Percentiles rank a stretch among this genome's conserved stretches.
phyloP scores from a whole-genome alignment of 2,888 invertebrate genomes.

The Stramonita haemastoma region DNA sequence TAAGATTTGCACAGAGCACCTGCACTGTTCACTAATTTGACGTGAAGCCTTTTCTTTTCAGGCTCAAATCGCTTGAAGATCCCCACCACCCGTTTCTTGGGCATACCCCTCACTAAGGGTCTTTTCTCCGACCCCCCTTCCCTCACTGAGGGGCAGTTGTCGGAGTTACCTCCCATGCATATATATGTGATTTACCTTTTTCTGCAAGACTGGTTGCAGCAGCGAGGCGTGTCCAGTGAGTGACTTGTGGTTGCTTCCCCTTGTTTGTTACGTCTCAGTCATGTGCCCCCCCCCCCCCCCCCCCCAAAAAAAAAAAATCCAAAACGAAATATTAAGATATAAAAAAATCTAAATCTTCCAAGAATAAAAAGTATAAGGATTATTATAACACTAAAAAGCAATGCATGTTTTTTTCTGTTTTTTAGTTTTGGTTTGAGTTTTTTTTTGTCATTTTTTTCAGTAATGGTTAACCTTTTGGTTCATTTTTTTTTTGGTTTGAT shows the following conservation, averaged over 20 bases:
- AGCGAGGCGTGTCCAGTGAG: constrained; percentile 23
- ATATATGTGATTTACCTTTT: constrained; percentile 19
- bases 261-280: no score
- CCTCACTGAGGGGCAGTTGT: constrained; percentile 12
- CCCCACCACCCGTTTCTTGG: constrained; percentile 23
- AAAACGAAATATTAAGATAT: no score
- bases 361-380: no score
- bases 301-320: no score
- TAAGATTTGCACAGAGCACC: no score
- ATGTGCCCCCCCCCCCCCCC: no score
- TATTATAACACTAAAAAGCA: background rate
- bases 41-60: constrained; percentile 8
- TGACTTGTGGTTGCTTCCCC: background rate
- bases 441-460: background rate
- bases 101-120: constrained; percentile 23
- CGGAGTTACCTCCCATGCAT: background rate
- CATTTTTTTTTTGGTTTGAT: no score
- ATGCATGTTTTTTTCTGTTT: background rate
- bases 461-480: background rate
- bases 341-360: no score
- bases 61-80: constrained; percentile 22
- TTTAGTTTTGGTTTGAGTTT: background rate
- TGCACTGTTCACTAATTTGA: background rate
- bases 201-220: constrained; percentile 21
- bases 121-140: constrained; percentile 6